phyloP scores from a whole-genome alignment of 2,888 invertebrate genomes.

The Drosophila aldrichi region DNA sequence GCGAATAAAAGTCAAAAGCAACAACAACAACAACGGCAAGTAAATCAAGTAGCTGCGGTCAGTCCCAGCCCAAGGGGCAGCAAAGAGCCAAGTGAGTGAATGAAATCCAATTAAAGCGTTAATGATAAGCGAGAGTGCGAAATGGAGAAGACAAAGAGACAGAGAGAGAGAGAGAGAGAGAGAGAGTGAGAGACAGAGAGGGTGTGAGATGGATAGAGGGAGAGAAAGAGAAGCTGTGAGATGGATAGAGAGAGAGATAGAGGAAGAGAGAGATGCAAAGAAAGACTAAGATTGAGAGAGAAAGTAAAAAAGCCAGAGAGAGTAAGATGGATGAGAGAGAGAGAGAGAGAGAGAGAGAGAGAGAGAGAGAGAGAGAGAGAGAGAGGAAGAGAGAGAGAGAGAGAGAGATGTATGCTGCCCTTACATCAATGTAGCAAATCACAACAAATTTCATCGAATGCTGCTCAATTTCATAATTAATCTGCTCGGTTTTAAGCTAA shows the following conservation, averaged over 20 bases:
- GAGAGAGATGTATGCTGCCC: too few relatives aligned
- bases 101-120: constrained; percentile 7
- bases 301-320: background rate
- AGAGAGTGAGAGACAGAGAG: too few relatives aligned
- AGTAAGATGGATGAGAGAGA: background rate
- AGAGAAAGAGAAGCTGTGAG: background rate
- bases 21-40: constrained; percentile 32
- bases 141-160: too few relatives aligned
- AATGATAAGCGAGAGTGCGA: background rate
- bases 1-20: constrained; percentile 20
- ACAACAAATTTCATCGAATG: too few relatives aligned
- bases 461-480: background rate
- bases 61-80: constrained; percentile 42
- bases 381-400: background rate
- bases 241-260: too few relatives aligned
- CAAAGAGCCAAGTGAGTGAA: constrained; percentile 27
- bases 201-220: background rate
- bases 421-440: too few relatives aligned
- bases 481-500: background rate
- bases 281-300: background rate
- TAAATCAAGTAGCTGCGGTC: constrained; percentile 55
- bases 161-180: background rate
- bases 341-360: background rate
- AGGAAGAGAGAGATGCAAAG: too few relatives aligned
- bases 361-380: background rate